Percentiles rank a stretch among this genome's conserved stretches.
phyloP scores from a whole-genome alignment of 2,888 invertebrate genomes.

The Agonum fuliginosum region DNA sequence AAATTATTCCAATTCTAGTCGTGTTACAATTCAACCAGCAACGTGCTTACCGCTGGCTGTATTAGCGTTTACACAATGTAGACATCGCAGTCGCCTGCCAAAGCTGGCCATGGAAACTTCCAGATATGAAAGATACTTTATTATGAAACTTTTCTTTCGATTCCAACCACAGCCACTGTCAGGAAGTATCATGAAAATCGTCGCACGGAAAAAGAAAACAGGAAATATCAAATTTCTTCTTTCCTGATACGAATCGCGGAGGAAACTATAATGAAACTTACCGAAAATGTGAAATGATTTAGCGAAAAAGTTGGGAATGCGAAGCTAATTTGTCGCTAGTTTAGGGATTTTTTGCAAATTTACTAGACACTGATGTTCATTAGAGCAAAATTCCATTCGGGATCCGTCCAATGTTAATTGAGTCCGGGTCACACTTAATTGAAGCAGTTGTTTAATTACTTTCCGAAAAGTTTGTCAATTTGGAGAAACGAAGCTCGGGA shows the following conservation, averaged over 20 bases:
- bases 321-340: slow-evolving; percentile 25
- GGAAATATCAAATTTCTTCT: slow-evolving; percentile 34
- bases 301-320: not conserved
- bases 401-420: slow-evolving; percentile 53
- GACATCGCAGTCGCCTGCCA: slow-evolving; percentile 3
- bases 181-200: slow-evolving; percentile 14
- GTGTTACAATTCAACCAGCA: slow-evolving; percentile 38
- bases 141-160: slow-evolving; percentile 41
- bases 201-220: slow-evolving; percentile 26
- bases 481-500: slow-evolving; percentile 50
- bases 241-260: not conserved
- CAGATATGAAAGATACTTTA: slow-evolving; percentile 11
- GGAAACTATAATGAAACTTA: slow-evolving; percentile 23
- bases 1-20: slow-evolving; percentile 40
- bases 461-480: slow-evolving; percentile 57
- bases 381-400: slow-evolving; percentile 52
- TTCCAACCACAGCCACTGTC: slow-evolving; percentile 11
- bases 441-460: slow-evolving; percentile 57
- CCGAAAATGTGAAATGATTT: slow-evolving; percentile 1
- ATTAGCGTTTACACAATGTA: slow-evolving; percentile 14
- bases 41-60: slow-evolving; percentile 25
- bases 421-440: slow-evolving; percentile 56
- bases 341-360: slow-evolving; percentile 35
- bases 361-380: slow-evolving; percentile 49
- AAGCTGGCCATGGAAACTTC: slow-evolving; percentile 17